Conservation (phyloP, 2,797 vertebrate genomes). For the Echiichthys vipera region DNA sequence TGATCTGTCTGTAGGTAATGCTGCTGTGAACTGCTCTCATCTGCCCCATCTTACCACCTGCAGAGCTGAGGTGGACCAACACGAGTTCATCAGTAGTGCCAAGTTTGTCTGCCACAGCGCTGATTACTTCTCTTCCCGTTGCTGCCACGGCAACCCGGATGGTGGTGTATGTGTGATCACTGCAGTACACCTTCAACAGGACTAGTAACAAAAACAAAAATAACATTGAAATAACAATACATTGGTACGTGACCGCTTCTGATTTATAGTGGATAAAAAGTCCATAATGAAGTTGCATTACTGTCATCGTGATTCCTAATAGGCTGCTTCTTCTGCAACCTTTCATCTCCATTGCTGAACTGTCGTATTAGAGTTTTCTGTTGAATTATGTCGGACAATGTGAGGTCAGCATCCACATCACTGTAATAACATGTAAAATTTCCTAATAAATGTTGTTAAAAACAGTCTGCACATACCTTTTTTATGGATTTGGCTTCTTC, state of each 20-base stretch:
- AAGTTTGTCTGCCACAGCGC: constrained; percentile 92
- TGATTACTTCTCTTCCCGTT: constrained; percentile 91
- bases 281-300: constrained; percentile 57
- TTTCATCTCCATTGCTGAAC: constrained; percentile 94
- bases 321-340: constrained; percentile 93
- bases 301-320: constrained; percentile 95
- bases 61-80: constrained; percentile 92
- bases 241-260: background rate
- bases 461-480: constrained; percentile 84
- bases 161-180: constrained; percentile 97
- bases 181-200: constrained; percentile 95
- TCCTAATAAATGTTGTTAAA: background rate
- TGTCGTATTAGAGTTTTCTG: constrained; percentile 96
- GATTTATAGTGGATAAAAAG: background rate
- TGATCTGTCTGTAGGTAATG: background rate
- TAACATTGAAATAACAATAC: background rate
- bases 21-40: background rate
- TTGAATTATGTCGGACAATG: constrained; percentile 55
- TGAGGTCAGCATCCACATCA: constrained; percentile 19
- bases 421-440: background rate
- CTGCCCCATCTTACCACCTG: constrained; percentile 92
- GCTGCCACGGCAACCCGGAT: constrained; percentile 91
- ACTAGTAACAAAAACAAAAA: constrained; percentile 77
- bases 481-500: constrained; percentile 92
- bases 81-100: constrained; percentile 92